Conservation (phyloP, 2,113 vertebrate species). For the Alligator mississippiensis region DNA sequence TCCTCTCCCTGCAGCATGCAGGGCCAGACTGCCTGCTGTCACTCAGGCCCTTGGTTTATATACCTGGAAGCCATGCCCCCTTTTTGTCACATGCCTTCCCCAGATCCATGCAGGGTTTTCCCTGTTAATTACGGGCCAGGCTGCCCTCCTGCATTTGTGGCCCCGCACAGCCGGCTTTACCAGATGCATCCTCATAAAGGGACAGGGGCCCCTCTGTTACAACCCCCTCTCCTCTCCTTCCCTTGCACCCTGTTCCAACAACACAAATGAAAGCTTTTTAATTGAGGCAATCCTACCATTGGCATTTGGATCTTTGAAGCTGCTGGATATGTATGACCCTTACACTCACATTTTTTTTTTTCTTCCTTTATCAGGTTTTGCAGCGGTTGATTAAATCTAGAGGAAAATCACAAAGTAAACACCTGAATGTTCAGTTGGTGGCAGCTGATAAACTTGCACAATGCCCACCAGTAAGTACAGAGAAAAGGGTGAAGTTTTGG, state of each 20-base stretch:
- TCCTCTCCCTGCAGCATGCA: no score
- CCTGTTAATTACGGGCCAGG: no score
- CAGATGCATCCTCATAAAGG: no score
- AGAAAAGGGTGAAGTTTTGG: neutral
- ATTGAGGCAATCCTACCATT: neutral
- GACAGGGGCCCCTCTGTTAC: no score
- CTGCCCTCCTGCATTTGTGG: no score
- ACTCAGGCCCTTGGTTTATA: no score
- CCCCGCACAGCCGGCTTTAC: no score
- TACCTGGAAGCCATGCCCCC: no score
- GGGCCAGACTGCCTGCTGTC: no score
- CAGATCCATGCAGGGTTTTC: no score
- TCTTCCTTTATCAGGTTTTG: slow-evolving; percentile 85
- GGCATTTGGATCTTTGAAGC: neutral
- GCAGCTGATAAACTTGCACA: slow-evolving; percentile 97
- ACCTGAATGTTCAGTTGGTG: slow-evolving; percentile 97
- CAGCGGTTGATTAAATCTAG: slow-evolving; percentile 97
- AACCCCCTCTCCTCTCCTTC: no score
- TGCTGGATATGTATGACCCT: rapidly evolving
- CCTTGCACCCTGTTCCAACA: neutral
- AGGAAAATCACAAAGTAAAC: slow-evolving; percentile 98
- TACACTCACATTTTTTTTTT: slow-evolving; percentile 21
- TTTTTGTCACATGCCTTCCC: no score
- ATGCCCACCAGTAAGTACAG: slow-evolving; percentile 92
- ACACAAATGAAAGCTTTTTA: neutral